Base-by-base conservation (phyloP, 2,797 vertebrate species). In the Poecilia wingei region DNA sequence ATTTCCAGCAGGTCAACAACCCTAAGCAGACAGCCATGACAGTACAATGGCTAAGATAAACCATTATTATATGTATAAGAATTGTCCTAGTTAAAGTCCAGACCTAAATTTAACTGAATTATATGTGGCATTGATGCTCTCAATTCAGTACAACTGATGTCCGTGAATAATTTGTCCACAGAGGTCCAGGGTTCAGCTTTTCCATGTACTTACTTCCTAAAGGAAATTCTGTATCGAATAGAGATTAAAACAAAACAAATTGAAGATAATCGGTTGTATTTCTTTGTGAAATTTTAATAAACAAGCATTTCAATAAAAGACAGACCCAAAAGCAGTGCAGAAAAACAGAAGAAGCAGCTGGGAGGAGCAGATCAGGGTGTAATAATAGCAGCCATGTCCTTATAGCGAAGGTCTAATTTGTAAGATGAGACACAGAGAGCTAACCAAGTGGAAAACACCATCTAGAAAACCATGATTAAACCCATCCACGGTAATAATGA, bases 391-490 rank as follows among this genome's bases (percentile, higher is more conserved):
- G 8, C 49, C 20, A 8, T 74, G 76, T 86, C 72, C 84, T 70
- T 81, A 39, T 76, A 77, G 79, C 80, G 2, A 66, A 84, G 47
- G 71, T 80, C 78, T 89, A 79, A 89, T 90, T 86, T 88, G 83
- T 77, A 41, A 71, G 84, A 87, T 73, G 83, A 90, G 88, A 64
- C 87, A 85, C 87, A 20, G 69, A 79, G 51, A 84, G 79, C 74
- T 89, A 92, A 92, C 92, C 85, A 83, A 91, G 90, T 91, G 91
- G 87, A 92, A 92, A 91, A 91, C 77, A 87, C 73, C 87, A 82
- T 91, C 81, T 77, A 88, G 81, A 88, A 87, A 87, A 85, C 84
- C 81, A 77, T 93, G 92, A 93, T 94, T 92, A 93, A 94, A 93
- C 75, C 79, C 78, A 79, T 90, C 91, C 91, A 86, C 73, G 88